phyloP scores from a whole-genome alignment of 2,888 invertebrate genomes.

The Diaperis boleti region DNA sequence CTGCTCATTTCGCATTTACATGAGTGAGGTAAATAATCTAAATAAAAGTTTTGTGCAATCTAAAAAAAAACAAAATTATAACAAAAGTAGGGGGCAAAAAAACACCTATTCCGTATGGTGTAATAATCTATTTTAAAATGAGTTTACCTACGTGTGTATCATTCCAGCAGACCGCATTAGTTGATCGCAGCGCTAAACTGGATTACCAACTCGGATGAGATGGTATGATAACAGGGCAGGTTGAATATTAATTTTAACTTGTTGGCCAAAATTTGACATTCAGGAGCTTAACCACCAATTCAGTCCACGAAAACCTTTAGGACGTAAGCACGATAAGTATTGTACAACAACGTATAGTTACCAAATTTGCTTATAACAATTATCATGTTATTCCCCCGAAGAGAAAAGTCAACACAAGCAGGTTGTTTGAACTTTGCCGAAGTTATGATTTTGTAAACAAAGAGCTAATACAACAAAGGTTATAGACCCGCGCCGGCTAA shows the following conservation, averaged over 20 bases:
- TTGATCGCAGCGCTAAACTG: conserved; percentile 22
- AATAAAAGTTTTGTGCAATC: too few relatives aligned
- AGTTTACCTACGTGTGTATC: neutral
- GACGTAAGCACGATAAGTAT: neutral
- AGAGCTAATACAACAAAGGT: neutral
- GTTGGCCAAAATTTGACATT: neutral
- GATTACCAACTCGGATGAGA: conserved; percentile 18
- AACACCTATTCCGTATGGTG: neutral
- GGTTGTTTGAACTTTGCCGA: neutral
- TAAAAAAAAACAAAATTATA: too few relatives aligned
- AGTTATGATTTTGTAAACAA: neutral
- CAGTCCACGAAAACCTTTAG: neutral
- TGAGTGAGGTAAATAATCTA: too few relatives aligned
- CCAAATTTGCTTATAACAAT: neutral
- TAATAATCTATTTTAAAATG: neutral
- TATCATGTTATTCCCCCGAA: neutral
- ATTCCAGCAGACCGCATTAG: conserved; percentile 20
- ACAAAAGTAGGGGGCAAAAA: too few relatives aligned
- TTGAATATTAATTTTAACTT: conserved; percentile 7
- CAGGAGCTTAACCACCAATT: neutral
- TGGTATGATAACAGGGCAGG: conserved; percentile 3
- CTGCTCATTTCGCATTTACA: too few relatives aligned
- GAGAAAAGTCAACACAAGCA: neutral
- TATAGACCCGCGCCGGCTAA: neutral
- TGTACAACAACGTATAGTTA: neutral